phyloP scores from a whole-genome alignment of 2,797 vertebrate species.

The Atherinosoma microstoma region DNA sequence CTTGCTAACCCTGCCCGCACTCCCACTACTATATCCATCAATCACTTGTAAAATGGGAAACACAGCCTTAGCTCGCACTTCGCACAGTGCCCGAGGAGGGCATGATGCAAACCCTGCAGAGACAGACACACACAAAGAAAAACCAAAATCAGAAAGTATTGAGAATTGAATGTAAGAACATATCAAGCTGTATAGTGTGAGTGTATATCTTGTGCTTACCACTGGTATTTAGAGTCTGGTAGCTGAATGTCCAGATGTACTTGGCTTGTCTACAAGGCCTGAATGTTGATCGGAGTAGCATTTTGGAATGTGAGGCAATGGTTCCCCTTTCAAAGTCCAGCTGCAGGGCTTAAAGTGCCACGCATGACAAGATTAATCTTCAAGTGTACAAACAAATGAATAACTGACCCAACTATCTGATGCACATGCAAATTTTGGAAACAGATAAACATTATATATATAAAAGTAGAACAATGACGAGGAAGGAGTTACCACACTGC shows the following conservation, averaged over 20 bases:
- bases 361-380: neutral
- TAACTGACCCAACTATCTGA: neutral
- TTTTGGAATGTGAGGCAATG: conserved; percentile 83
- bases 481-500: conserved; percentile 74
- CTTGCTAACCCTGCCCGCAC: conserved; percentile 81
- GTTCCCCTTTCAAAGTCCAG: conserved; percentile 82
- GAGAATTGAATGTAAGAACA: neutral
- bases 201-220: conserved; percentile 73
- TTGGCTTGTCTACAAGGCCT: conserved; percentile 73
- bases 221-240: conserved; percentile 76
- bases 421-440: neutral
- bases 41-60: conserved; percentile 86
- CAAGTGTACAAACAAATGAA: neutral
- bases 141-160: neutral
- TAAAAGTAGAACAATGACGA: neutral
- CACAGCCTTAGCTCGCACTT: conserved; percentile 80
- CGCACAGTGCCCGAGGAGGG: conserved; percentile 78
- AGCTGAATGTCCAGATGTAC: conserved; percentile 90
- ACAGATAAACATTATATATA: neutral
- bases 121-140: neutral
- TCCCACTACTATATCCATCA: conserved; percentile 82
- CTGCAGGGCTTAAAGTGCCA: conserved; percentile 81
- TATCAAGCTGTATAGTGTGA: neutral
- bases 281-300: conserved; percentile 77
- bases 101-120: conserved; percentile 62